Evolutionary conservation across 2,888 invertebrate species (phyloP).

Genomic region (Conus canariensis): DNA sequence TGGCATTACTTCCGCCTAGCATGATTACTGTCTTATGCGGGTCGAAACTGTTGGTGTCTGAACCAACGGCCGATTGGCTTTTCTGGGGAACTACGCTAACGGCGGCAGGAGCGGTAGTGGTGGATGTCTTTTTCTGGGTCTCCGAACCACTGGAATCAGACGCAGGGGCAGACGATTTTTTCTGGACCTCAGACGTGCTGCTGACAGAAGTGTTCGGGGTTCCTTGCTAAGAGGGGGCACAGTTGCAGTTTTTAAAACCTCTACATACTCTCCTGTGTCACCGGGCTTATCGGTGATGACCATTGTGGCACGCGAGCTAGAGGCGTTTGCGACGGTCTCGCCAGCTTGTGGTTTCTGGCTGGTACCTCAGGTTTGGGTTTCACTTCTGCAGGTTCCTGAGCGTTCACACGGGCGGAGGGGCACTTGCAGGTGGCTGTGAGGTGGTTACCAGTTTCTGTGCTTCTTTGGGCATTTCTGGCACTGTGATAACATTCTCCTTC

Average conservation of each 20-base stretch:
- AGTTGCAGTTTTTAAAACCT: neutral
- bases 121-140: neutral
- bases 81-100: neutral
- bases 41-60: neutral
- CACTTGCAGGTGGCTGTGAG: neutral
- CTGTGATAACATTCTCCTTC: neutral
- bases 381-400: neutral
- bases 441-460: neutral
- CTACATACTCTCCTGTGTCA: conserved; percentile 21
- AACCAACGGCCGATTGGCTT: neutral
- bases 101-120: neutral
- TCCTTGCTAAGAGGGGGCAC: neutral
- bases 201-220: neutral
- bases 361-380: neutral
- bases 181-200: neutral
- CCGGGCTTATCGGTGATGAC: neutral
- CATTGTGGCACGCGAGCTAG: neutral
- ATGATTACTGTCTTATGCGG: conserved; percentile 20
- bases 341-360: neutral
- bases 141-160: neutral
- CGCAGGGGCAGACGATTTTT: too few relatives aligned
- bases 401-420: neutral
- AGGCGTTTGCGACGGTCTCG: neutral
- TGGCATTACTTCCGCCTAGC: neutral
- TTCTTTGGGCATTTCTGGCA: neutral